Conservation (phyloP, 2,797 vertebrate genomes). For the Chiloscyllium punctatum region DNA sequence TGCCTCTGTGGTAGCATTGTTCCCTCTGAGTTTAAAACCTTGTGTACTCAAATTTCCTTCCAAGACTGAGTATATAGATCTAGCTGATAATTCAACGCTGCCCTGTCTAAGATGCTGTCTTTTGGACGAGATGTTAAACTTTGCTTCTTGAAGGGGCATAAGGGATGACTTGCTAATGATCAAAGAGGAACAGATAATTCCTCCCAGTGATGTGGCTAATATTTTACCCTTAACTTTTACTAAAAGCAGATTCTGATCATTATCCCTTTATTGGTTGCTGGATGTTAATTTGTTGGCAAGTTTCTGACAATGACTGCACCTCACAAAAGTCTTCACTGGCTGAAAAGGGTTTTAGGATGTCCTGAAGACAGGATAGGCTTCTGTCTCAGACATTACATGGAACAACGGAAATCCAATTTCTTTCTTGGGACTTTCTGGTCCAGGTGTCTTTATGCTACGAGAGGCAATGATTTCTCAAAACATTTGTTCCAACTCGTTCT, state of each 20-base stretch:
- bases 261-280: too few relatives aligned
- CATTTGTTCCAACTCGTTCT: not conserved
- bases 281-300: not conserved
- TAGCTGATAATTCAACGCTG: not conserved
- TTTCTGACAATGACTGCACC: not conserved
- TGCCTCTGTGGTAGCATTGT: not conserved
- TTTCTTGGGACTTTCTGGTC: not conserved
- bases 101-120: too few relatives aligned
- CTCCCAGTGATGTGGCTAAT: not conserved
- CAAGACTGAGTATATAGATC: not conserved
- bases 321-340: not conserved
- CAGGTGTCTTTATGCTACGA: not conserved
- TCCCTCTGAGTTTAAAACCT: not conserved
- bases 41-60: too few relatives aligned
- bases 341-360: not conserved
- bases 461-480: not conserved
- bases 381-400: too few relatives aligned
- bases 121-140: not conserved
- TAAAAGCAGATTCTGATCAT: not conserved
- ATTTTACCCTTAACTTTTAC: not conserved
- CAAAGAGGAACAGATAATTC: not conserved
- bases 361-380: not conserved
- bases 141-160: too few relatives aligned
- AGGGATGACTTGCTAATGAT: not conserved
- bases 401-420: not conserved